Base-by-base conservation (phyloP, 2,888 invertebrate species). In the Ochlodes sylvanus region DNA sequence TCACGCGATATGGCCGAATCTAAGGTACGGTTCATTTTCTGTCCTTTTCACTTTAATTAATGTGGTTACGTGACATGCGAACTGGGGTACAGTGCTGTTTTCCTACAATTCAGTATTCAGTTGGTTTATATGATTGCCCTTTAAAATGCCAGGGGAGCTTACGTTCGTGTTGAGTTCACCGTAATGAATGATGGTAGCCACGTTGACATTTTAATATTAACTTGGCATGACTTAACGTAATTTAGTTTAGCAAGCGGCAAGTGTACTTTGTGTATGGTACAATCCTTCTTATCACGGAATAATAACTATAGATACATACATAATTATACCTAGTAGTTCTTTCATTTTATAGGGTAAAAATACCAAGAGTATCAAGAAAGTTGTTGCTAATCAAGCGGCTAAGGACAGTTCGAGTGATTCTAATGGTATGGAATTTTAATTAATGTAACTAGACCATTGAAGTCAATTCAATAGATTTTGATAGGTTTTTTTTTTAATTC, bases 1-100 rank as follows among this genome's bases (percentile, higher is more conserved):
- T 79, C 91, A 91, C 91, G 90, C 92, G 83, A 92, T 83, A 91
- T 92, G 91, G 80, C 86, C 58, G 89, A 87, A 72, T 77, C 85
- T 76, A 88, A 90, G 92, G 92, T 92, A 90, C 81, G 80, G 72
- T 72, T 70, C 70, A 73, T 74, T 74, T 77, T 78, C 76, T 79
- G 75, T 83, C 81, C 81, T 79, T 80, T 83, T 82, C 81, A 78
- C 79, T 86, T 82, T 87, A 91, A 90, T 92, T 91, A 90, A 85
- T 83, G 80, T 83, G 75, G 75, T 85, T 78, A 79, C 79, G 79
- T 79, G 85, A 86, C 89, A 88, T 87, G 87, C 87, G 77, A 86
- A 76, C 75, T 68, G 58, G 75, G 76, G 73, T 17, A 50, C 50
- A 50, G 50, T 50, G n/a, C 50, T 19, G 19, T 50, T 17, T 50